Conservation (phyloP, 2,888 invertebrate species). For the Tipula unca region DNA sequence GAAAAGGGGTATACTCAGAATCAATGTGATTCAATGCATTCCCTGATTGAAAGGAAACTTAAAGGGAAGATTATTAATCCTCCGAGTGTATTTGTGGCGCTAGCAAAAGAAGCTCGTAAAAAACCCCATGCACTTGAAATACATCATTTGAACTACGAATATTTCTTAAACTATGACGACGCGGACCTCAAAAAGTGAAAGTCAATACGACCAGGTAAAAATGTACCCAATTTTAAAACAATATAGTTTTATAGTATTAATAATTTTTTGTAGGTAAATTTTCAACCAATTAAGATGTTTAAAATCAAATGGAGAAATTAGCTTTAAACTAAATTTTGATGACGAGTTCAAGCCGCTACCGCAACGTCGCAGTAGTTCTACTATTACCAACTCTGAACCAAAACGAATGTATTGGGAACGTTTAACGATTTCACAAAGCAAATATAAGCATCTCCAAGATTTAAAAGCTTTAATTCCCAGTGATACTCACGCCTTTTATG, state of each 20-base stretch:
- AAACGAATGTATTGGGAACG: not conserved
- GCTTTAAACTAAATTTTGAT: not conserved
- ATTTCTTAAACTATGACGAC: slow-evolving; percentile 18
- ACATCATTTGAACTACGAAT: not conserved
- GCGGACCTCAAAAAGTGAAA: not conserved
- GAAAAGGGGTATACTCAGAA: slow-evolving; percentile 15
- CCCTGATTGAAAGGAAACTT: slow-evolving; percentile 16
- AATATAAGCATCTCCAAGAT: not conserved
- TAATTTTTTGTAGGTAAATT: not conserved
- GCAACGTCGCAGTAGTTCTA: not conserved
- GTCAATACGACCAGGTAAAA: not conserved
- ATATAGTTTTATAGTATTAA: too few species aligned
- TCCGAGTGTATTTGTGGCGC: not conserved
- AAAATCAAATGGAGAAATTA: not conserved
- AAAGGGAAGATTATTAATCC: not conserved
- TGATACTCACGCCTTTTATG: not conserved
- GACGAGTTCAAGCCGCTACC: not conserved
- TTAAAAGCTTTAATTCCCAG: not conserved
- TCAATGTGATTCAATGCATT: slow-evolving; percentile 16
- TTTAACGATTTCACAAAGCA: too few species aligned
- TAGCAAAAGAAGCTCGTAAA: not conserved
- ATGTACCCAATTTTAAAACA: not conserved
- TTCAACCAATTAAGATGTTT: not conserved
- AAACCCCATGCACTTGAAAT: not conserved
- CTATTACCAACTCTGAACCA: not conserved